These are phyloP conservation scores for Delphinapterus leucas DNA, from an alignment of 2,113 vertebrate species.

Conservation along the genomic window DNA sequence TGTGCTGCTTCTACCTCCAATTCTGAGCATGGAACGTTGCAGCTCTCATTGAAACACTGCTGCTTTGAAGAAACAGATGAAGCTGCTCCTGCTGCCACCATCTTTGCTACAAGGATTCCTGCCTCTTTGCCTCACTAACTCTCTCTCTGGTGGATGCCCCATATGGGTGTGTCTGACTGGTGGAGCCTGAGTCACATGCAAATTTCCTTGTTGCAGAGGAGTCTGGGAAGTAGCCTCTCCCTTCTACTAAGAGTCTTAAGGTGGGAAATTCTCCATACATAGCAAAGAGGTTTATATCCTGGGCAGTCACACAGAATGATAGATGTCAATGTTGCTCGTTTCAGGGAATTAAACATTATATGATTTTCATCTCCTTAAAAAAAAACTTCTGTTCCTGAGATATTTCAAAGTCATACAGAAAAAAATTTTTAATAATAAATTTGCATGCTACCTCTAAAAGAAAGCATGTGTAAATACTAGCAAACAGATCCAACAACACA, in stretches of 20 bases:
- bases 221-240: neutral
- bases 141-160: neutral
- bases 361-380: conserved; percentile 3
- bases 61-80: neutral
- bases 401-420: neutral
- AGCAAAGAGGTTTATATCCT: neutral
- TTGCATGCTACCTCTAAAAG: neutral
- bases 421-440: neutral
- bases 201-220: neutral
- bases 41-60: neutral
- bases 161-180: neutral
- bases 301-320: neutral
- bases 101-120: neutral
- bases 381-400: neutral
- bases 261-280: neutral
- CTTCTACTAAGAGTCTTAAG: neutral
- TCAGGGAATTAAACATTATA: neutral
- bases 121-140: neutral
- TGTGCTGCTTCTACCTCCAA: neutral
- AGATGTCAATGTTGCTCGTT: neutral
- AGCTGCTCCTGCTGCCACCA: neutral
- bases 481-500: too few relatives aligned
- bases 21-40: neutral
- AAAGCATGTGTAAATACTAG: neutral
- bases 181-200: neutral